Conservation (phyloP, 2,888 invertebrate genomes). For the Chironomus tentans region DNA sequence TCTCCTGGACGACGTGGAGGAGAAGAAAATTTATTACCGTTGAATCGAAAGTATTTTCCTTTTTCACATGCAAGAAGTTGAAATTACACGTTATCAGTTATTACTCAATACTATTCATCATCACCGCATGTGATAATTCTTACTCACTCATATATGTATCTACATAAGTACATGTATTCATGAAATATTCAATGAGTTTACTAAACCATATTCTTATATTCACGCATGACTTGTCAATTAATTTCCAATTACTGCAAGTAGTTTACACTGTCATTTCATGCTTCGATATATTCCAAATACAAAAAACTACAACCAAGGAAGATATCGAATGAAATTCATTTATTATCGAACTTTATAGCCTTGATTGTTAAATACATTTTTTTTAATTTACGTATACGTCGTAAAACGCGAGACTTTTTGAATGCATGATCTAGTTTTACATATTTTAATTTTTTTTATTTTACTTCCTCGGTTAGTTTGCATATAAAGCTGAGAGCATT, state of each 20-base stretch:
- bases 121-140: neutral
- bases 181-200: neutral
- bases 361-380: neutral
- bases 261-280: slow-evolving; percentile 1
- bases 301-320: neutral
- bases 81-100: neutral
- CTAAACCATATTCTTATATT: neutral
- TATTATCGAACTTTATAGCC: slow-evolving; percentile 4
- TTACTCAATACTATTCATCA: neutral
- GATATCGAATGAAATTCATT: neutral
- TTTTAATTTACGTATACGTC: neutral
- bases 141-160: neutral
- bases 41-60: neutral
- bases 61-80: neutral
- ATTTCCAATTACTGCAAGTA: slow-evolving; percentile 2
- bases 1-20: neutral
- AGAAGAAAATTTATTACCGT: neutral
- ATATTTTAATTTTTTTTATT: neutral
- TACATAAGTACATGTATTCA: neutral
- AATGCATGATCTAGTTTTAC: neutral
- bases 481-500: too few species aligned
- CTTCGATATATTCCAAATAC: neutral
- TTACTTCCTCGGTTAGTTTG: neutral
- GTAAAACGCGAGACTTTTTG: neutral
- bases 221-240: slow-evolving; percentile 3